Conservation (phyloP, 2,888 invertebrate species). For the Diadegma fenestrale region DNA sequence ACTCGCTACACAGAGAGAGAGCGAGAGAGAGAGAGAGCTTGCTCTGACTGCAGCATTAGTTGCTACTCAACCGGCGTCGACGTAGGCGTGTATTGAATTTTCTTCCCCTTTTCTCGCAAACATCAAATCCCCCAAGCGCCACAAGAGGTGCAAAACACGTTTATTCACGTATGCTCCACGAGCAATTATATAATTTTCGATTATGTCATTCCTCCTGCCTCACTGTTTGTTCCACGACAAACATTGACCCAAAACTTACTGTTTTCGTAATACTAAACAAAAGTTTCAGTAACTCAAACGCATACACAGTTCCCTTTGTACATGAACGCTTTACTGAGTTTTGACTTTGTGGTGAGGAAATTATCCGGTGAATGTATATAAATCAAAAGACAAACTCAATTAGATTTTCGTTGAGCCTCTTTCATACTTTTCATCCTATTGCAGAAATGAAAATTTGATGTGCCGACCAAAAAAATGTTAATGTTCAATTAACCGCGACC, state of each 20-base stretch:
- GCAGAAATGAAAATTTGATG: too few relatives aligned
- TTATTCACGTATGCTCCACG: not conserved
- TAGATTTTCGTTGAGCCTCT: not conserved
- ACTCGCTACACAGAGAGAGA: not conserved
- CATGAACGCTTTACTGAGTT: not conserved
- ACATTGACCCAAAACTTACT: conserved; percentile 27
- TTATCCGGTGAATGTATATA: not conserved
- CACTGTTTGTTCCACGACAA: not conserved
- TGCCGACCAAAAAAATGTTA: too few relatives aligned
- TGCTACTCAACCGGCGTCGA: conserved; percentile 25
- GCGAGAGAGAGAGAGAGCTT: not conserved
- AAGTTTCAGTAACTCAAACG: not conserved
- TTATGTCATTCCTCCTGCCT: conserved; percentile 22
- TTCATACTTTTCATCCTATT: not conserved
- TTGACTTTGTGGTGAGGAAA: not conserved
- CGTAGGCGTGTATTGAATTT: conserved; percentile 13
- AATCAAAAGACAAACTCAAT: not conserved
- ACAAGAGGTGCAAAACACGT: conserved; percentile 6
- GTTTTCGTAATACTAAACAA: not conserved
- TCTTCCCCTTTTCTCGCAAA: conserved; percentile 23
- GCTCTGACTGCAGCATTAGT: not conserved
- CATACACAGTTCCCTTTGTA: not conserved
- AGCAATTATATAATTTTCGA: conserved; percentile 41
- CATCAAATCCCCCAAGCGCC: conserved; percentile 5
- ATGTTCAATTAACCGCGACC: too few relatives aligned